Conservation (phyloP, 92 coral and sea anemone species). For the Muricea muricata region DNA sequence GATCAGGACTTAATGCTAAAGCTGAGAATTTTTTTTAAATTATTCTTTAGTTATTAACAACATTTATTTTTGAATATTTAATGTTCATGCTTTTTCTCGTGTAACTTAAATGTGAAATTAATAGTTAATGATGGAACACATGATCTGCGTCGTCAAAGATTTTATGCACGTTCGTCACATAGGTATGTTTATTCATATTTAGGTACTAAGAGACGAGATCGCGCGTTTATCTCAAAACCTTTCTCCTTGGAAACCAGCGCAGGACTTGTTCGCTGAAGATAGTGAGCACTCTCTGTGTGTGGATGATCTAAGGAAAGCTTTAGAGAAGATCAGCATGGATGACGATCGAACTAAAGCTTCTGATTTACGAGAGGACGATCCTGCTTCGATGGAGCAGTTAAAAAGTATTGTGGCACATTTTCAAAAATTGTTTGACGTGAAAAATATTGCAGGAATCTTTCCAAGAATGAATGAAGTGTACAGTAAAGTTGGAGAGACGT, state of each 20-base stretch:
- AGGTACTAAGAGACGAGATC: conserved; percentile 80
- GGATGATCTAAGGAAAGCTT: conserved; percentile 64
- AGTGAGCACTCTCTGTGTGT: conserved; percentile 61
- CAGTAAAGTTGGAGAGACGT: conserved; percentile 88
- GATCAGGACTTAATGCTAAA: too few species aligned
- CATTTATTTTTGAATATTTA: too few species aligned
- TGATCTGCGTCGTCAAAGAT: too few species aligned
- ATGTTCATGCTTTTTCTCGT: too few species aligned
- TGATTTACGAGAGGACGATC: conserved; percentile 70
- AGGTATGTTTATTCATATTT: neutral
- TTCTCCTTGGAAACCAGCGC: conserved; percentile 86
- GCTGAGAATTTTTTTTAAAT: too few species aligned
- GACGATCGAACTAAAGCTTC: conserved; percentile 78
- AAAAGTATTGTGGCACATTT: conserved; percentile 92
- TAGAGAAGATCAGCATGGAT: conserved; percentile 67
- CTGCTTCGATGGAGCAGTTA: conserved; percentile 75
- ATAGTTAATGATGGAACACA: too few species aligned
- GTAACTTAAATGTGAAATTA: too few species aligned
- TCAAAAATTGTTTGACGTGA: conserved; percentile 91
- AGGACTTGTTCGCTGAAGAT: conserved; percentile 61
- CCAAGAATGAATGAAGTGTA: conserved; percentile 96
- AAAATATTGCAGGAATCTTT: conserved; percentile 81
- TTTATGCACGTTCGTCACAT: too few species aligned
- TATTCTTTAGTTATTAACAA: too few species aligned
- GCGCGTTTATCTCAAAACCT: conserved; percentile 69